Evolutionary conservation across 2,113 vertebrate genomes (phyloP).

Genomic region (Pelodiscus sinensis): DNA sequence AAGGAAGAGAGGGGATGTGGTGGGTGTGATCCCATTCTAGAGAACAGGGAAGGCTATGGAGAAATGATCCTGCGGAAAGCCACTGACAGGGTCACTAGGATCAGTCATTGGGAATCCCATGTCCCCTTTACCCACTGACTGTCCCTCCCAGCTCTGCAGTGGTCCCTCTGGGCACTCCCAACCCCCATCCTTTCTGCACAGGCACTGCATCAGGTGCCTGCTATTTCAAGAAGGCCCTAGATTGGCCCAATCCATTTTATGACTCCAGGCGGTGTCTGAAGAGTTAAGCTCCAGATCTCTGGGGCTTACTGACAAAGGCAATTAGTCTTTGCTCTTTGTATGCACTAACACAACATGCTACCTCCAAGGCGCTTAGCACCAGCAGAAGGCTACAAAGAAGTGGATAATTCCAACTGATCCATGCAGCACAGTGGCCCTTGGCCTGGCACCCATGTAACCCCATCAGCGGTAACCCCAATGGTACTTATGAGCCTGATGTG

Average conservation of each 20-base stretch:
- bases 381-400: not conserved
- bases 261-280: not conserved
- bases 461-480: not conserved
- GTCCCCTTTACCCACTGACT: not conserved
- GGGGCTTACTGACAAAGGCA: slow-evolving; percentile 16
- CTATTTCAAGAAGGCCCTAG: slow-evolving; percentile 6
- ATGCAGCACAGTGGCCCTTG: not conserved
- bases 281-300: not conserved
- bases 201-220: not conserved
- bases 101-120: not conserved
- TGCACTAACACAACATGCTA: slow-evolving; percentile 4
- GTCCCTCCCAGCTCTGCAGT: not conserved
- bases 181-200: too few species aligned
- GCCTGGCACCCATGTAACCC: not conserved
- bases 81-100: not conserved
- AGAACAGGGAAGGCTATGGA: not conserved
- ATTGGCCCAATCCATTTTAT: slow-evolving; percentile 4
- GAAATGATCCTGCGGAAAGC: not conserved
- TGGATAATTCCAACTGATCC: not conserved
- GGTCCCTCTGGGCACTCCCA: not conserved
- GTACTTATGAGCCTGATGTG: not conserved
- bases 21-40: not conserved
- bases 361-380: not conserved
- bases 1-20: not conserved
- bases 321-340: not conserved